Base-by-base conservation (phyloP, 2,113 vertebrate genomes). In the Gambusia affinis region DNA sequence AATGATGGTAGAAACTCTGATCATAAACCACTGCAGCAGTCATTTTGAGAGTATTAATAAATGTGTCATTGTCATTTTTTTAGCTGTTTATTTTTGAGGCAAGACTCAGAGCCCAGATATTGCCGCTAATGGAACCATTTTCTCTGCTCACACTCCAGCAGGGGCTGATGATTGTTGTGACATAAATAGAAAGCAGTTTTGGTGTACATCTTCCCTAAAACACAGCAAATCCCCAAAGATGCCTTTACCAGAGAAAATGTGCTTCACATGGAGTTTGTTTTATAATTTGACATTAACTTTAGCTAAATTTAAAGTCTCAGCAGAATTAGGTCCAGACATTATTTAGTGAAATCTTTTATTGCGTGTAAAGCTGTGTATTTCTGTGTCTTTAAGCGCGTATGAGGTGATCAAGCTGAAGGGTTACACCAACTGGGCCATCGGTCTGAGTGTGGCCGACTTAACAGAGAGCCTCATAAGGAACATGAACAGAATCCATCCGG, bases 361-460 rank as follows among this genome's bases (percentile, higher is more conserved):
- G 51, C 24, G 5, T 57, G 51, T 57, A n/a, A n/a, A 8, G 3
- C 8, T n/a, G 51, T 54, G 22, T n/a, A 24, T 24, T 12, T 28
- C 1, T 63, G n/a, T 80, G 44, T n/a, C 37, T 60, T 54, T 71
- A 80, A 98, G 98, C 94, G 98, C 98, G 64, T 99, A 99, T 1
- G 97, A 99, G 80, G 96, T 99, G 79, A 99, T 99, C 94, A 97
- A 78, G 84, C 96, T 99, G 27, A 99, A 99, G 88, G 98, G 98
- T 27, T 99, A 98, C 83, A 99, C 97, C 33, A 99, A 98, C 95
- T 99, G 98, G 98, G 97, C 98, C 78, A 99, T 99, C 76, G 98
- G 98, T 65, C 83, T 99, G 65, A 99, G 98, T 17, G 97, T 99
- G 63, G 98, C 97, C 17, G 96, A 99, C 70, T 93, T 99, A 57